Base-by-base conservation (phyloP, 2,797 vertebrate genomes). In the Thripadectes ignobilis region DNA sequence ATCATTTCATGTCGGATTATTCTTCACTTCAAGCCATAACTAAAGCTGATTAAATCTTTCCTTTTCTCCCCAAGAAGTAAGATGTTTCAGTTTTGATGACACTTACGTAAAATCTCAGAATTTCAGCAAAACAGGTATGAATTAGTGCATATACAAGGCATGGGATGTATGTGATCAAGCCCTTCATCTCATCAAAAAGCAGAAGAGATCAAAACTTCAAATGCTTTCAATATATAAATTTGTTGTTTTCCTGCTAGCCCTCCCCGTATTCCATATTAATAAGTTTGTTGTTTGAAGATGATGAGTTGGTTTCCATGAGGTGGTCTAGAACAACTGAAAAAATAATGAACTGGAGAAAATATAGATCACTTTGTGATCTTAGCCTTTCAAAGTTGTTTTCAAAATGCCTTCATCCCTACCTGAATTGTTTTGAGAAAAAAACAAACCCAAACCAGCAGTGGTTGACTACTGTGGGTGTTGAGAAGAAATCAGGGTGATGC, bases 161-260 rank as follows among this genome's bases (percentile, higher is more conserved):
- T 73, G 54, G 66, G 43, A 86, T 43, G 12, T 26, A 16, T 17
- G 12, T 73, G 83, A 90, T 93, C 62, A 72, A 81, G 7, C 81
- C 62, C 45, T 84, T 87, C 81, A 67, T 85, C 59, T 51, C 22
- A 71, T 85, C 17, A 87, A 57, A 86, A 93, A n/a, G 1, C 41
- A 74, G 92, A 79, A 86, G 68, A 88, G 59, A 92, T 88, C 34
- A 79, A 69, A 91, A 67, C 79, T 92, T 91, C 73, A 86, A 73
- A 88, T 14, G 20, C 21, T 29, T 74, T 86, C 38, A 61, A 5
- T 67, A 81, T 76, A 67, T 86, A 91, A 88, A 91, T 83, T 18
- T 49, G 26, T 63, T 89, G 34, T 91, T 95, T 90, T 91, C 27
- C 46, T 85, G 39, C 34, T 62, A 92, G 15, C 24, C 55, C 68